Conservation (phyloP, 2,113 vertebrate genomes). For the Poecilia latipinna region DNA sequence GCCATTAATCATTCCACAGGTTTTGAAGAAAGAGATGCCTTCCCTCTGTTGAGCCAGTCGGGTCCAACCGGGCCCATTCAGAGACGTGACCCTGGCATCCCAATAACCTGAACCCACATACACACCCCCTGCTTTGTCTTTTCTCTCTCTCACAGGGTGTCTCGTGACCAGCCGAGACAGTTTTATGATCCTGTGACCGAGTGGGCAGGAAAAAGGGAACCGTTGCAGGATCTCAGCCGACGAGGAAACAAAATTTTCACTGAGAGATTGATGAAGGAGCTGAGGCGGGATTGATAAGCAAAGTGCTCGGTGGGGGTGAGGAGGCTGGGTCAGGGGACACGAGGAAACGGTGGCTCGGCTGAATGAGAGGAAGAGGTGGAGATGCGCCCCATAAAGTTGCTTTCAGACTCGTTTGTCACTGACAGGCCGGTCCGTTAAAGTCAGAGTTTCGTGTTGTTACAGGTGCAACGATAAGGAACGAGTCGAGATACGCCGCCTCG, state of each 20-base stretch:
- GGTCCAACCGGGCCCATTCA: slow-evolving; percentile 35
- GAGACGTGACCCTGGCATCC: slow-evolving; percentile 40
- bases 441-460: background rate
- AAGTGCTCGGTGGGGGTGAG: slow-evolving; percentile 55
- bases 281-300: slow-evolving; percentile 78
- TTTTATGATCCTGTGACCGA: slow-evolving; percentile 75
- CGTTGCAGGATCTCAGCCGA: slow-evolving; percentile 59
- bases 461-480: background rate
- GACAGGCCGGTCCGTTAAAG: background rate
- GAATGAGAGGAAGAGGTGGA: slow-evolving; percentile 72
- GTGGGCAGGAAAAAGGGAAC: slow-evolving; percentile 77
- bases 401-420: slow-evolving; percentile 37
- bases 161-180: slow-evolving; percentile 75
- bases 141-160: slow-evolving; percentile 56
- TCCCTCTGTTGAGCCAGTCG: slow-evolving; percentile 51
- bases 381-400: slow-evolving; percentile 55
- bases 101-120: slow-evolving; percentile 8
- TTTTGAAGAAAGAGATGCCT: slow-evolving; percentile 39
- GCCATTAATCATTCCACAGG: slow-evolving; percentile 62
- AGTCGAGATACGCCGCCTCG: background rate
- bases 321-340: slow-evolving; percentile 54
- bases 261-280: slow-evolving; percentile 73
- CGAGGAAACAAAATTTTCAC: slow-evolving; percentile 77
- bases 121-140: slow-evolving; percentile 15
- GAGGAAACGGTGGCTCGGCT: slow-evolving; percentile 59